Conservation (phyloP, 30 jellyfish, hydroid and myxozoan species). For the Mastigias papua region DNA sequence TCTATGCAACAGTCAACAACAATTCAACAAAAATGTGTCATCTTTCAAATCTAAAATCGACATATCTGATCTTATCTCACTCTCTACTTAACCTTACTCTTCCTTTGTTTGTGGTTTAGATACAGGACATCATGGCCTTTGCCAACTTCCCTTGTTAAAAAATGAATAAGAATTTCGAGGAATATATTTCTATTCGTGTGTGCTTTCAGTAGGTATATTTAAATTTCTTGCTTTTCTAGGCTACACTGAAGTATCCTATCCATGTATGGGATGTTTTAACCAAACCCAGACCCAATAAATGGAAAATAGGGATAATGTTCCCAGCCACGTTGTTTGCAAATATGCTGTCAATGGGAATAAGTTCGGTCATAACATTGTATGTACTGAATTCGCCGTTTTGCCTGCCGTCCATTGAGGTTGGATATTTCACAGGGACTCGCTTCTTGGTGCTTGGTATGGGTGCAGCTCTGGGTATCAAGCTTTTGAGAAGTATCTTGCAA, state of each 20-base stretch:
- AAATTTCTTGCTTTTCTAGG: slow-evolving; percentile 11
- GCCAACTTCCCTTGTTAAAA: no score
- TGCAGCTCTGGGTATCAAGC: slow-evolving; percentile 72
- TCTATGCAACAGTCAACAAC: no score
- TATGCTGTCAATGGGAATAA: slow-evolving; percentile 55
- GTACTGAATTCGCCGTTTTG: slow-evolving; percentile 84
- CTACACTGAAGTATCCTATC: slow-evolving; percentile 34
- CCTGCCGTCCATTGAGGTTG: slow-evolving; percentile 68
- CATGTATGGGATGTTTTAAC: slow-evolving; percentile 56
- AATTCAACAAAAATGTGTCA: no score
- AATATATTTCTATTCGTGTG: background rate
- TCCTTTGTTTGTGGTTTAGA: no score
- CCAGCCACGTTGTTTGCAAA: slow-evolving; percentile 55
- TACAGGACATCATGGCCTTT: no score
- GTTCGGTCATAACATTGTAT: slow-evolving; percentile 44
- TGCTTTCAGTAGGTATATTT: background rate
- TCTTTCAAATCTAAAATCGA: no score
- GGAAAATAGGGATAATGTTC: slow-evolving; percentile 61
- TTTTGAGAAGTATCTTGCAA: slow-evolving; percentile 27
- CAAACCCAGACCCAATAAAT: slow-evolving; percentile 74
- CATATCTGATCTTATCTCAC: no score
- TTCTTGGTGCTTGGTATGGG: slow-evolving; percentile 80
- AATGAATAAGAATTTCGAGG: no score
- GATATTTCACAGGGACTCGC: slow-evolving; percentile 77
- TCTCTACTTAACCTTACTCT: no score